These are phyloP conservation scores for Orycteropus afer DNA, from an alignment of 2,113 vertebrate genomes.

Conservation along the genomic window DNA sequence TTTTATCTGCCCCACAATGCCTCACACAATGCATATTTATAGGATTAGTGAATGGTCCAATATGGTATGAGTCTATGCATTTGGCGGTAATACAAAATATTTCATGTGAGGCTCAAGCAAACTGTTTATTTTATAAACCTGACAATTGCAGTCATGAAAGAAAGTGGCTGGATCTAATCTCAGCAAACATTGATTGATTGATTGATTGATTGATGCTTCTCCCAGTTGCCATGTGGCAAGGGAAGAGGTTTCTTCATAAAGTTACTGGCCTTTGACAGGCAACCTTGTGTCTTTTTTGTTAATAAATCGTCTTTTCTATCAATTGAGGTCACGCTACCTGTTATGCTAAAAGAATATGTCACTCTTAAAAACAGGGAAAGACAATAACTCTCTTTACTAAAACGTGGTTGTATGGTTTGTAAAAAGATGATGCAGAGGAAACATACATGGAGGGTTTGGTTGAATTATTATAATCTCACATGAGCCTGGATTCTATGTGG, in stretches of 20 bases:
- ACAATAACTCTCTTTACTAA: conserved; percentile 43
- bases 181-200: conserved; percentile 7
- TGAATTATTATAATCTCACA: conserved; percentile 33
- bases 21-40: conserved; percentile 20
- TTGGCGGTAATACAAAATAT: neutral
- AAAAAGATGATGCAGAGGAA: neutral
- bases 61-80: neutral
- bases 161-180: conserved; percentile 15
- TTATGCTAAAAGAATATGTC: neutral
- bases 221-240: neutral
- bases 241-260: conserved; percentile 40
- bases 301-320: conserved; percentile 27
- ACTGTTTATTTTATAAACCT: conserved; percentile 25
- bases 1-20: neutral
- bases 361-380: conserved; percentile 48
- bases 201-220: neutral
- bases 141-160: neutral
- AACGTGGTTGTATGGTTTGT: neutral
- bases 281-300: neutral
- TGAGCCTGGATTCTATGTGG: conserved; percentile 59
- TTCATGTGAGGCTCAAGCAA: conserved; percentile 19
- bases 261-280: conserved; percentile 18
- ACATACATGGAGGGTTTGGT: neutral
- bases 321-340: neutral
- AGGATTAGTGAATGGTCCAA: neutral